Base-by-base conservation (phyloP, 2,888 invertebrate species). In the Bimastos eiseni region DNA sequence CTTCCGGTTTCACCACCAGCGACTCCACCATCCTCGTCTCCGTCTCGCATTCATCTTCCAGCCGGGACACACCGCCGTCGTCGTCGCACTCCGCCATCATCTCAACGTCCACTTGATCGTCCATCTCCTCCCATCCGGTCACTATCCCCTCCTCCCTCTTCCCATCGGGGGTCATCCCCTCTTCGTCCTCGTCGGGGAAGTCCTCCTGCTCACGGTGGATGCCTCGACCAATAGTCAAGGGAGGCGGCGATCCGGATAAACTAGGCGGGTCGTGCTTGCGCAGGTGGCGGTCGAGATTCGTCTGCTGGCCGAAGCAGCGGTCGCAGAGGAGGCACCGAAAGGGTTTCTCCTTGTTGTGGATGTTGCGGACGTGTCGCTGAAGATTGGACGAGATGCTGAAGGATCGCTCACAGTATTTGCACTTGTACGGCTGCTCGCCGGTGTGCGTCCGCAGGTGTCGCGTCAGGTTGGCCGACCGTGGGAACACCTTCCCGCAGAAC, bases 301-400 rank as follows among this genome's bases (percentile, higher is more conserved):
- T 99, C 95, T 99, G 99, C 95, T 99, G 99, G 0, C 99, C 99
- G 95, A 99, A 99, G 95, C 98, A 98, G 90, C 98, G 96, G 93
- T 98, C 98, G 95, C 99, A 99, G 91, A 98, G 96, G 24, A 97
- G 97, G 95, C 99, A 99, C 93, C 98, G 97, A 95, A 99, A 99
- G 0, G 98, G 98, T 92, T 98, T 97, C 93, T 96, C 96, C 93
- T 99, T 99, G 96, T 99, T 98, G 96, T 99, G 99, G 92, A 99
- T 99, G 94, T 99, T 99, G 90, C 99, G 96, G 6, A 99, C 98
- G 95, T 99, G 99, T 30, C 99, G 96, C 95, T 99, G 98, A 92
- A 99, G 96, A 94, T 99, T 99, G 90, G 98, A 98, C 0, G 98
- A 98, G 93, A 99, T 99, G 93, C 98, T 98, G 96, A 99, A 99